These are phyloP conservation scores for Tragelaphus strepsiceros DNA, from an alignment of 2,113 vertebrate genomes.

Conservation along the genomic window DNA sequence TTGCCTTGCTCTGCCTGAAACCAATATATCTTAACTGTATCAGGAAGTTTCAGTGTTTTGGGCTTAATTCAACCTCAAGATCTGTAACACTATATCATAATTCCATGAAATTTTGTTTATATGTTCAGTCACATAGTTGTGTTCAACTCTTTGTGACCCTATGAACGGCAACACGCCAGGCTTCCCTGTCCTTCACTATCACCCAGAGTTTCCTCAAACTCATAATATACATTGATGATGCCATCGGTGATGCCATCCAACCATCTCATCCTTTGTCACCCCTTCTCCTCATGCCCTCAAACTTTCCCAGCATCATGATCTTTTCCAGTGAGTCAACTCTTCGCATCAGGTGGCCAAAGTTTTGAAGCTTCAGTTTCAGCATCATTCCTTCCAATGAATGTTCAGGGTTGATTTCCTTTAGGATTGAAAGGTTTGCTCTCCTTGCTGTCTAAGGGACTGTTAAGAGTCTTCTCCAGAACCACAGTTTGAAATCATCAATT, in stretches of 20 bases:
- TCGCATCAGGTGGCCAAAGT: neutral
- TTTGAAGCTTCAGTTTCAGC: neutral
- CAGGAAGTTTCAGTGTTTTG: neutral
- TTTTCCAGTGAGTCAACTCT: neutral
- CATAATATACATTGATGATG: neutral
- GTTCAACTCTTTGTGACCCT: neutral
- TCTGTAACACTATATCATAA: neutral
- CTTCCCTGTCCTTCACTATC: neutral
- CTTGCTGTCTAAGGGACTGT: neutral
- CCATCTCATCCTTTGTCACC: neutral
- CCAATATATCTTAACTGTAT: neutral
- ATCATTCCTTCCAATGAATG: neutral
- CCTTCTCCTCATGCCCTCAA: neutral
- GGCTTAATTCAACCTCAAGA: neutral
- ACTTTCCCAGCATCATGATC: neutral
- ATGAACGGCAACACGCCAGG: rapidly evolving
- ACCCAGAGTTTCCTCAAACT: neutral
- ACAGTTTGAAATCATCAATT: neutral
- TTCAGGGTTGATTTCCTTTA: neutral
- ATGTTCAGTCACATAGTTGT: neutral
- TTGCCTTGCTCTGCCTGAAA: neutral
- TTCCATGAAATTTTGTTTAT: neutral
- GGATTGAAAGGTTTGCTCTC: neutral
- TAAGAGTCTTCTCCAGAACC: neutral
- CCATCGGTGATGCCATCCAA: neutral